A percentile compares a stretch with the other conserved stretches of the same genome.
Evolutionary conservation across 2,113 vertebrate genomes (phyloP).

Genomic region (Chaetops frenatus): DNA sequence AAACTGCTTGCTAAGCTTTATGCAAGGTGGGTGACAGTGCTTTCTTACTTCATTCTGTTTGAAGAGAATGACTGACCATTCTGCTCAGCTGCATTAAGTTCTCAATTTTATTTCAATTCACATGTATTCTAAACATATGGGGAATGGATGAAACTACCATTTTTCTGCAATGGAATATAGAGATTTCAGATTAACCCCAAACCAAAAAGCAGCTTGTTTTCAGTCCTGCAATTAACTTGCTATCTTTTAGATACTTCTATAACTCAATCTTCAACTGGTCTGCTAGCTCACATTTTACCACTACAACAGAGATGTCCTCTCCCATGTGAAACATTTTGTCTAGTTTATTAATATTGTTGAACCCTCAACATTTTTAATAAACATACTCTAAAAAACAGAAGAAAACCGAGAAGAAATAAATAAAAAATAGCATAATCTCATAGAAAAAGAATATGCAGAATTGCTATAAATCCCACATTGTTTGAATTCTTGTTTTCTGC

Average conservation of each 20-base stretch:
- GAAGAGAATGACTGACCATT: not conserved
- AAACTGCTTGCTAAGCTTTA: not conserved
- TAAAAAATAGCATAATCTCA: not conserved
- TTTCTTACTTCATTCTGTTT: not conserved
- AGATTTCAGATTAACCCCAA: not conserved
- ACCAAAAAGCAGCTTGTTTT: not conserved
- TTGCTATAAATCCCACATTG: not conserved
- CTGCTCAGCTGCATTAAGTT: not conserved
- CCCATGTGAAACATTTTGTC: not conserved
- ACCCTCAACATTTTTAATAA: not conserved
- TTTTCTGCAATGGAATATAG: not conserved
- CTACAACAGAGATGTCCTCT: not conserved
- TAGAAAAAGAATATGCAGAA: not conserved
- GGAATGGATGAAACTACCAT: not conserved
- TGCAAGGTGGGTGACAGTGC: not conserved
- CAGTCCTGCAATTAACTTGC: not conserved
- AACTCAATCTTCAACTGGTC: not conserved
- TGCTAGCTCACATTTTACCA: not conserved
- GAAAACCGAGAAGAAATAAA: not conserved
- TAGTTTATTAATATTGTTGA: not conserved
- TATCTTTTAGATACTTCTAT: not conserved
- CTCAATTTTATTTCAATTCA: not conserved
- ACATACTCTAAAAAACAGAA: not conserved
- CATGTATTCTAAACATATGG: not conserved
- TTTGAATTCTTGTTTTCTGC: not conserved